Evolutionary conservation across 2,113 vertebrate genomes (phyloP).

Genomic region (Piprites chloris): DNA sequence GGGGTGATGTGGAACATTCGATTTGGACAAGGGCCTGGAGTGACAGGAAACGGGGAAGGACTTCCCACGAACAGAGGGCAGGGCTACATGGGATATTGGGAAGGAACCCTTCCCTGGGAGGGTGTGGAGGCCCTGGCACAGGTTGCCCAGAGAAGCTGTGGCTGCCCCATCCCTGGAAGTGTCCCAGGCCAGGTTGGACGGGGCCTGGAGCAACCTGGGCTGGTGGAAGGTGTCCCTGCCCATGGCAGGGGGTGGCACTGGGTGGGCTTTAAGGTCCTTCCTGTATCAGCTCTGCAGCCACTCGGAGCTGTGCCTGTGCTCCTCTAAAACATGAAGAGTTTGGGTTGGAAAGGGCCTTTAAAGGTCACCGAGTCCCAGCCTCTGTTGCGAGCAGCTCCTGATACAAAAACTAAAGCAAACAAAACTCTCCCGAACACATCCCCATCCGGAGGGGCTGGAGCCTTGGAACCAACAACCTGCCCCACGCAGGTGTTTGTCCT

Average conservation of each 20-base stretch:
- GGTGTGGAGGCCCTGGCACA: background rate
- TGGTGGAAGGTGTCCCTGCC: background rate
- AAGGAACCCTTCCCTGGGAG: background rate
- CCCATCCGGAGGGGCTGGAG: background rate
- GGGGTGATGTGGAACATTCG: fast-evolving
- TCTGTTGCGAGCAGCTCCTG: background rate
- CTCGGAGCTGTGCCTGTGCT: background rate
- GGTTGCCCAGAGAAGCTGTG: background rate
- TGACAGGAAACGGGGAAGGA: background rate
- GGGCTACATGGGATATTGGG: background rate
- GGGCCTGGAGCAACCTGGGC: background rate
- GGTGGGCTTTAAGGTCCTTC: background rate
- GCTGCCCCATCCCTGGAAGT: background rate
- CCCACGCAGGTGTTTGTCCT: background rate
- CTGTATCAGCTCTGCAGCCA: background rate
- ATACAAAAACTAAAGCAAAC: background rate
- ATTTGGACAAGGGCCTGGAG: background rate
- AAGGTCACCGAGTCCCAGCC: background rate
- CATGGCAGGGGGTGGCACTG: background rate
- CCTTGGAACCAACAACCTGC: background rate
- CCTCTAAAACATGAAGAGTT: background rate
- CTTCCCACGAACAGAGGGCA: background rate
- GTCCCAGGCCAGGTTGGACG: background rate
- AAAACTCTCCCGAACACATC: background rate
- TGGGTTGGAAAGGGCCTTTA: background rate